phyloP scores from a whole-genome alignment of 2,797 vertebrate genomes.

The Pristis pectinata region DNA sequence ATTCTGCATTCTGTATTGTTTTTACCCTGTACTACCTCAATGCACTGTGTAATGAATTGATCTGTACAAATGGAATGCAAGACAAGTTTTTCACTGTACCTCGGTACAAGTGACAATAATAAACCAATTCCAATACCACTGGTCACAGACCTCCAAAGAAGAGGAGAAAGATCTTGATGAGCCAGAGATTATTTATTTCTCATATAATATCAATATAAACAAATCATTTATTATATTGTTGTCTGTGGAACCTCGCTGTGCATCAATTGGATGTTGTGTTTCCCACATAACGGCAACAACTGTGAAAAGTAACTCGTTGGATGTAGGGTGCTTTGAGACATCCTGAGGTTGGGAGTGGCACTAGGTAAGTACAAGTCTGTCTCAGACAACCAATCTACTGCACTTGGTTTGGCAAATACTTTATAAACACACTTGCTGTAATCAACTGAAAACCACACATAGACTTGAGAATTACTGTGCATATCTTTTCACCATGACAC shows the following conservation, averaged over 20 bases:
- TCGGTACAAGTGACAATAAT: no score
- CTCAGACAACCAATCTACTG: not conserved
- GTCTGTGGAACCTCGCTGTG: not conserved
- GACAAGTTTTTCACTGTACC: no score
- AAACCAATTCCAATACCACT: no score
- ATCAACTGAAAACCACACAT: not conserved
- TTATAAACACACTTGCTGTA: not conserved
- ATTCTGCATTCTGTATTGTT: no score
- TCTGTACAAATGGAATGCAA: no score
- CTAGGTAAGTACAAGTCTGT: not conserved
- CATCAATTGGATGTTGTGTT: not conserved
- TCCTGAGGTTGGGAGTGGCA: not conserved
- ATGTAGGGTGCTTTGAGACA: not conserved
- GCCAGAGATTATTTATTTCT: not conserved
- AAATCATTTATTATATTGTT: not conserved
- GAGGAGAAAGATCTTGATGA: no score
- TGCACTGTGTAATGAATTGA: no score
- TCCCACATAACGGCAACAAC: not conserved
- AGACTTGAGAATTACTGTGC: not conserved
- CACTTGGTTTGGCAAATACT: not conserved
- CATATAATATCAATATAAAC: not conserved
- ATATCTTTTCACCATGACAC: not conserved
- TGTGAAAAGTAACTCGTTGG: not conserved
- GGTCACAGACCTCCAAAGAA: no score
- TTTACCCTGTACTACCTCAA: no score